Conservation (phyloP, 1,140 invertebrate genomes). For the Euura saliciscinereae region DNA sequence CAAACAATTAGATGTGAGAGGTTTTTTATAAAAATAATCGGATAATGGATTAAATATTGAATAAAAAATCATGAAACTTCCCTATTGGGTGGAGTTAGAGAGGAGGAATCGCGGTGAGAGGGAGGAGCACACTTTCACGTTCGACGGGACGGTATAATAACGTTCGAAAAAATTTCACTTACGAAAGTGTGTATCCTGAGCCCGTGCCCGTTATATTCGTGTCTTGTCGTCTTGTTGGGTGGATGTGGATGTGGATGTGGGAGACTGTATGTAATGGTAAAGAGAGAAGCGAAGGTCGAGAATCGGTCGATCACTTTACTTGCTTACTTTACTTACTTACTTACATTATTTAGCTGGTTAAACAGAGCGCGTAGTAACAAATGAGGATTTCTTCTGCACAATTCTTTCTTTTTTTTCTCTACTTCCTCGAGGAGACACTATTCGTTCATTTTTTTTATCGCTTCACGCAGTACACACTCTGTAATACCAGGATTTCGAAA, state of each 20-base stretch:
- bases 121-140: not conserved
- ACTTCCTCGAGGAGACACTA: no score
- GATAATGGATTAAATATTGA: no score
- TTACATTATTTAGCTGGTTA: slow-evolving; percentile 17
- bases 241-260: not conserved
- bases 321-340: not conserved
- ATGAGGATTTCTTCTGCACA: no score
- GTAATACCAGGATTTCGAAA: not conserved
- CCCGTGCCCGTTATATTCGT: not conserved
- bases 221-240: not conserved
- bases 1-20: no score
- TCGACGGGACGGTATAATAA: not conserved
- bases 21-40: no score
- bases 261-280: not conserved
- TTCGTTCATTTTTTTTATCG: not conserved
- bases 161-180: slow-evolving; percentile 47
- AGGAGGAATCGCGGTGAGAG: no score
- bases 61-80: no score
- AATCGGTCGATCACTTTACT: slow-evolving; percentile 41
- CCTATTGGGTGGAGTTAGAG: no score
- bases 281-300: not conserved
- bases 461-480: not conserved
- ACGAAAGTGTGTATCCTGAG: slow-evolving; percentile 32
- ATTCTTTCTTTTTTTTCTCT: no score
- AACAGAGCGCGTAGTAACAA: slow-evolving; percentile 45